Conservation (phyloP, 1,140 invertebrate species). For the Dendroctonus valens region DNA sequence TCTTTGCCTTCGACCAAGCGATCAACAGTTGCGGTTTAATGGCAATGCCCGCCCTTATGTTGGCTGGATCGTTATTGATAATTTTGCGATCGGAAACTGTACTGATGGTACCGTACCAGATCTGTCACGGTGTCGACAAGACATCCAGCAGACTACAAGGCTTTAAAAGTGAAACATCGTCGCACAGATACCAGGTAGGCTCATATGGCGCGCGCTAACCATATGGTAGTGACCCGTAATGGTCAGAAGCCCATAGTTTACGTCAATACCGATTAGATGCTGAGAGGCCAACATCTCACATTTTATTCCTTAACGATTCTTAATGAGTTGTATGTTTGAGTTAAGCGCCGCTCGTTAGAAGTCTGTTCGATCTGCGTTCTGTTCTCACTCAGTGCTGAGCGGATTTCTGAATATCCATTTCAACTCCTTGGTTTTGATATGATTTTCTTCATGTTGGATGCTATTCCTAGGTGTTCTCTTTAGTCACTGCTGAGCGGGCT, state of each 20-base stretch:
- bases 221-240: conserved; percentile 19
- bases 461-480: too few relatives aligned
- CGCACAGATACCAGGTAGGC: conserved; percentile 8
- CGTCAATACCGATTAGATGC: conserved; percentile 25
- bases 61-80: too few relatives aligned
- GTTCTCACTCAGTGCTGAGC: too few relatives aligned
- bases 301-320: conserved; percentile 16
- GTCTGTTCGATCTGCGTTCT: too few relatives aligned
- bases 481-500: too few relatives aligned
- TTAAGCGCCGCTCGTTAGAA: too few relatives aligned
- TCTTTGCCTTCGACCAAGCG: neutral
- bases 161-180: conserved; percentile 22
- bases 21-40: neutral
- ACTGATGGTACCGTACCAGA: conserved; percentile 14
- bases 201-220: conserved; percentile 29
- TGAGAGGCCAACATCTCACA: conserved; percentile 16
- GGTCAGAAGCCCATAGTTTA: conserved; percentile 20
- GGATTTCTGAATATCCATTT: too few relatives aligned
- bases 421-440: too few relatives aligned
- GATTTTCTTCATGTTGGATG: too few relatives aligned
- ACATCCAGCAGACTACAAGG: conserved; percentile 2
- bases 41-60: too few relatives aligned
- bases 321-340: neutral
- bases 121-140: conserved; percentile 19
- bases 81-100: too few relatives aligned